Evolutionary conservation across 2,797 vertebrate genomes (phyloP).

Genomic region (Scolopax rusticola): DNA sequence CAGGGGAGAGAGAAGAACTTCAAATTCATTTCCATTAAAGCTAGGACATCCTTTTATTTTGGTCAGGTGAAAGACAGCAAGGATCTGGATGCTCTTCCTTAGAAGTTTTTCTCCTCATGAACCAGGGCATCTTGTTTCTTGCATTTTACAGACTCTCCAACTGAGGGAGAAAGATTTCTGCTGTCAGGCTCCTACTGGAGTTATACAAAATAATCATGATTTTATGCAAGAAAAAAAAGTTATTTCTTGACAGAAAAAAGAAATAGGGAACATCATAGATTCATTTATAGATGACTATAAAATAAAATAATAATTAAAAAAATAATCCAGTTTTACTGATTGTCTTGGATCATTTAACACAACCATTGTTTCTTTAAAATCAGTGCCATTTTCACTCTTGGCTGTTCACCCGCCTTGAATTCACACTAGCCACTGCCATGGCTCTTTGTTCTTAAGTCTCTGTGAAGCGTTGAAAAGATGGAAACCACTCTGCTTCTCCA

Average conservation of each 20-base stretch:
- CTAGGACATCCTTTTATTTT: not conserved
- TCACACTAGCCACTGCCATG: not conserved
- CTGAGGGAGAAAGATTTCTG: not conserved
- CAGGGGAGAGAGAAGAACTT: not conserved
- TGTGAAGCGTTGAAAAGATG: not conserved
- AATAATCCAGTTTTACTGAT: too few relatives aligned
- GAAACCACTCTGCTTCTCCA: not conserved
- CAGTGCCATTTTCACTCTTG: not conserved
- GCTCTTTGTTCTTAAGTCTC: not conserved
- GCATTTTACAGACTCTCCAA: not conserved
- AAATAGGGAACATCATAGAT: not conserved
- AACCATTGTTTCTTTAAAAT: not conserved
- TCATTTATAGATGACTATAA: not conserved
- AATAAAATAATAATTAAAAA: not conserved
- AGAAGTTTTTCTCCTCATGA: not conserved
- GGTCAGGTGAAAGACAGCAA: not conserved
- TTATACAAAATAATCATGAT: not conserved
- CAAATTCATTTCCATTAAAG: not conserved
- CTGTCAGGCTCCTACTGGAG: not conserved
- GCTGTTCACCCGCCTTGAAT: not conserved
- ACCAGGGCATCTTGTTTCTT: not conserved
- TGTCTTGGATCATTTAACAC: too few relatives aligned
- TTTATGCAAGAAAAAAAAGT: not conserved
- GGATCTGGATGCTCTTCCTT: not conserved
- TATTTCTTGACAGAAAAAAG: not conserved